Conservation (phyloP, 92 coral and sea anemone genomes). For the Galaxea fascicularis region DNA sequence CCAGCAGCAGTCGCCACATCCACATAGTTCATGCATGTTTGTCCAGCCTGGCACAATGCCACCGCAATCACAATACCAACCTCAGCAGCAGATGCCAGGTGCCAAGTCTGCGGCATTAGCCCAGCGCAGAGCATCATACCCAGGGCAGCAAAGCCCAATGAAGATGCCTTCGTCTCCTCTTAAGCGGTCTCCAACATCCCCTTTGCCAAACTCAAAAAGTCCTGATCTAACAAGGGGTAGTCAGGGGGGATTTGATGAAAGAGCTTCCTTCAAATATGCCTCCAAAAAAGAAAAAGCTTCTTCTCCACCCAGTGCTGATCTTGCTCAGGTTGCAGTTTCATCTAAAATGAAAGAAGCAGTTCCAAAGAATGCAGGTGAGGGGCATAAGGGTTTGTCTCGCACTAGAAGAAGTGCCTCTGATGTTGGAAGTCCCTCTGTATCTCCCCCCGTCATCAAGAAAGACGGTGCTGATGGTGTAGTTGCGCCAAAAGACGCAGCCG, state of each 20-base stretch:
- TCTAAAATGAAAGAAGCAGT: conserved; percentile 15
- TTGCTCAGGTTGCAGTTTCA: not conserved
- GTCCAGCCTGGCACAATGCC: conserved; percentile 61
- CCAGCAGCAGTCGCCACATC: conserved; percentile 44
- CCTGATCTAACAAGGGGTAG: conserved; percentile 22
- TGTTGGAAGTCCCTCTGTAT: conserved; percentile 14
- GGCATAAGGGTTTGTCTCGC: conserved; percentile 21
- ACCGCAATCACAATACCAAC: conserved; percentile 66
- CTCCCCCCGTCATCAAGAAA: conserved; percentile 10
- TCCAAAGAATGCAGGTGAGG: not conserved
- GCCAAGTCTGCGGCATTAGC: conserved; percentile 10
- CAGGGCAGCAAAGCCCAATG: conserved; percentile 56
- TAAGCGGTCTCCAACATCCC: conserved; percentile 38
- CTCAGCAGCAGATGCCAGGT: conserved; percentile 47
- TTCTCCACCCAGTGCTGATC: conserved; percentile 5
- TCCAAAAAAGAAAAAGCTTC: conserved; percentile 26
- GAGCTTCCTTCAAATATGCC: conserved; percentile 1
- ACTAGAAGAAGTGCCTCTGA: conserved; percentile 22
- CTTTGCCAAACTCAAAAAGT: conserved; percentile 43
- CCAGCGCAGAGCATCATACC: conserved; percentile 69
- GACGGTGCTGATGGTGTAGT: not conserved
- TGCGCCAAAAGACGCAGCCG: not conserved
- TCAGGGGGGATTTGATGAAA: conserved; percentile 31
- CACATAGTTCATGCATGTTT: conserved; percentile 82
- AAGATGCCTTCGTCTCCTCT: conserved; percentile 46